Conservation (phyloP, 2,113 vertebrate genomes). For the Numida meleagris region DNA sequence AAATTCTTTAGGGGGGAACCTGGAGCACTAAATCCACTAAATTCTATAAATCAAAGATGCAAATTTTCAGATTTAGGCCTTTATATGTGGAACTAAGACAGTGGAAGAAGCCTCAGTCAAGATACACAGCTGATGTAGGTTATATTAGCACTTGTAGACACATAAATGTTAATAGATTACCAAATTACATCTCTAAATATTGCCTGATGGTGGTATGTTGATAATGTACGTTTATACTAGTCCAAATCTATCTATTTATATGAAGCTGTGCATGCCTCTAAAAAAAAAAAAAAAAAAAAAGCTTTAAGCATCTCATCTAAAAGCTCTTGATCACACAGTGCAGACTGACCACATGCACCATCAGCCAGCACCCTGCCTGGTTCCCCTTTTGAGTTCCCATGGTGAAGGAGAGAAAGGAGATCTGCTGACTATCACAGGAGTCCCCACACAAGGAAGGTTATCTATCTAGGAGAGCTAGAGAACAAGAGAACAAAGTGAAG, state of each 20-base stretch:
- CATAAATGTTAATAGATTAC: slow-evolving; percentile 32
- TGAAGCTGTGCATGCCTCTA: neutral
- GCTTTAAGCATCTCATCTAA: neutral
- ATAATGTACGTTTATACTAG: neutral
- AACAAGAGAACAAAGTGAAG: fast-evolving
- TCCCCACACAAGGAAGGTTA: fast-evolving
- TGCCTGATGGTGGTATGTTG: neutral
- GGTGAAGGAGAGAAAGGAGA: neutral
- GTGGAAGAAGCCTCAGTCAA: neutral
- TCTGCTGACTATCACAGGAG: fast-evolving
- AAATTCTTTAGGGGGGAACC: neutral
- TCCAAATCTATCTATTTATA: neutral
- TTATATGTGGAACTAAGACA: neutral
- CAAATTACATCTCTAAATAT: neutral
- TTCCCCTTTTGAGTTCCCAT: neutral
- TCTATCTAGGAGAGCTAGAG: neutral
- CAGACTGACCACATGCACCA: neutral
- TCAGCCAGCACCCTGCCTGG: neutral
- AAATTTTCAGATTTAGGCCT: neutral
- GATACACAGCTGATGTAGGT: neutral
- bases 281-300: too few relatives aligned
- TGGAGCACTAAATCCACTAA: neutral
- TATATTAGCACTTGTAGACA: neutral
- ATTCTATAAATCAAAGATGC: neutral
- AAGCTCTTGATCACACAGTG: neutral